Percentiles rank a stretch among this genome's conserved stretches.
Evolutionary conservation across 2,888 invertebrate genomes (phyloP).

Genomic region (Cephus sareptanus): DNA sequence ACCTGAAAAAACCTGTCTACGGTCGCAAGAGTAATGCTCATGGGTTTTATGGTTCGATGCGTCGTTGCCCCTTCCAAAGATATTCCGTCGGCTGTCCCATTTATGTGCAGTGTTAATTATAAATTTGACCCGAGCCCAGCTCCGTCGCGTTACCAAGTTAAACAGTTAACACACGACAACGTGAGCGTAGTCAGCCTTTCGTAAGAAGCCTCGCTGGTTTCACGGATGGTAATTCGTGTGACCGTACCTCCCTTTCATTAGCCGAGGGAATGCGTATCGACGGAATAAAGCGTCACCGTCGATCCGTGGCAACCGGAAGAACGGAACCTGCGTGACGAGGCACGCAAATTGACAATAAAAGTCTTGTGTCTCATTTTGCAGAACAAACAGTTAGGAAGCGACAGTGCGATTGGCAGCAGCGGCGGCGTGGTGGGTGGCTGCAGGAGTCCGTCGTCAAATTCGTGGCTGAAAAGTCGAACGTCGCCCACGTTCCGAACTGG

Average conservation of each 20-base stretch:
- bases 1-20: background rate
- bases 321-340: background rate
- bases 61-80: background rate
- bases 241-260: background rate
- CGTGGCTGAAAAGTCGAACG: slow-evolving; percentile 60
- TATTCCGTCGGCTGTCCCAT: slow-evolving; percentile 42
- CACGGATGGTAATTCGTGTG: background rate
- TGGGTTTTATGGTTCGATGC: background rate
- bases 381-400: slow-evolving; percentile 50
- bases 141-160: slow-evolving; percentile 32
- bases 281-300: background rate
- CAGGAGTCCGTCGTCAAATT: slow-evolving; percentile 55
- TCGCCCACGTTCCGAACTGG: slow-evolving; percentile 60
- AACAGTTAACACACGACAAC: slow-evolving; percentile 22
- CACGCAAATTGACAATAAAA: background rate
- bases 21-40: background rate
- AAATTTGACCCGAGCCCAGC: slow-evolving; percentile 45
- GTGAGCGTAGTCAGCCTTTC: background rate
- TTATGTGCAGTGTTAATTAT: slow-evolving; percentile 54
- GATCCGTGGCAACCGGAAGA: background rate
- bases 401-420: slow-evolving; percentile 3
- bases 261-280: background rate
- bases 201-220: background rate
- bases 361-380: slow-evolving; percentile 33
- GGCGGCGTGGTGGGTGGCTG: slow-evolving; percentile 40